These are phyloP conservation scores for Rotaria socialis DNA, from an alignment of 2,888 invertebrate species.

Conservation along the genomic window DNA sequence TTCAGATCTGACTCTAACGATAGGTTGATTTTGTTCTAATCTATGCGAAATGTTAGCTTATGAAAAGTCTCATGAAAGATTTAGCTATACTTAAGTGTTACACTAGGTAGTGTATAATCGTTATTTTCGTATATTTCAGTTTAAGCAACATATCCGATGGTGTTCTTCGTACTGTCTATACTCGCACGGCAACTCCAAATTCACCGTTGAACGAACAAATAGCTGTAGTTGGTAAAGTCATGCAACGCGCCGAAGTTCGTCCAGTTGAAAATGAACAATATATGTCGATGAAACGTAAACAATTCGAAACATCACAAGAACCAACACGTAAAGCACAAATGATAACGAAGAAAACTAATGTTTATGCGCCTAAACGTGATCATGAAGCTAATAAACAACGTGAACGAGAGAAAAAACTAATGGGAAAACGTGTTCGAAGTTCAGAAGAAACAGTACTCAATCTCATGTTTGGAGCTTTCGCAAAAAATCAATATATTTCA, in stretches of 20 bases:
- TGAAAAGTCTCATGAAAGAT: too few relatives aligned
- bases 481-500: neutral
- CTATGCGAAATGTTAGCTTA: too few relatives aligned
- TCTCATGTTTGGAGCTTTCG: neutral
- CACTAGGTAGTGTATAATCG: too few relatives aligned
- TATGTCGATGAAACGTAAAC: constrained; percentile 27
- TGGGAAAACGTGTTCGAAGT: constrained; percentile 7
- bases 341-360: neutral
- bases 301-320: neutral
- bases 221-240: neutral
- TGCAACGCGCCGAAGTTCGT: constrained; percentile 32
- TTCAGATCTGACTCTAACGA: too few relatives aligned
- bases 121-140: neutral
- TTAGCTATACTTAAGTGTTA: too few relatives aligned
- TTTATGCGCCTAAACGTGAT: neutral
- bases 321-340: neutral
- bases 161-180: constrained; percentile 9
- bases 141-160: neutral
- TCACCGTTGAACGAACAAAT: neutral
- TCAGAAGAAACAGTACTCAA: neutral
- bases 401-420: neutral
- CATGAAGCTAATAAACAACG: constrained; percentile 2
- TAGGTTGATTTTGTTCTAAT: too few relatives aligned
- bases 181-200: neutral
- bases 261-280: constrained; percentile 35